These are phyloP conservation scores for Felis catus DNA, from an alignment of 2,113 vertebrate genomes.

Conservation along the genomic window DNA sequence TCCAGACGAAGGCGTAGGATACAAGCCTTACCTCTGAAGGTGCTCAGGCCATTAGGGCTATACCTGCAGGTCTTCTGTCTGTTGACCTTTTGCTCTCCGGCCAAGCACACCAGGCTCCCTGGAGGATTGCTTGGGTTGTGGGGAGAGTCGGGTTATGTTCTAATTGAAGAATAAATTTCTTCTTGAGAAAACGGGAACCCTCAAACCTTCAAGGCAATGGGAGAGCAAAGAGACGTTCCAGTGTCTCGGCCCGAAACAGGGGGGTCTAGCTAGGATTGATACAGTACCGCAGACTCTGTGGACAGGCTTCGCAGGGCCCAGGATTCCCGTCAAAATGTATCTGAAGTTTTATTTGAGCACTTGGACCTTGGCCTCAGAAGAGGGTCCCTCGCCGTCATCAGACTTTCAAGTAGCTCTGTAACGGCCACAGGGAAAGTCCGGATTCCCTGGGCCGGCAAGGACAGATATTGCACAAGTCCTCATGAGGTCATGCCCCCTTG, in stretches of 20 bases:
- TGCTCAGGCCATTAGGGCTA: neutral
- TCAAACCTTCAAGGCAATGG: neutral
- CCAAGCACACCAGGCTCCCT: neutral
- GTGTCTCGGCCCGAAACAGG: neutral
- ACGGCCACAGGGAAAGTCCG: neutral
- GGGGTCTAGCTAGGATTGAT: neutral
- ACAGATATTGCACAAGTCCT: accelerated
- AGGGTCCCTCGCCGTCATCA: neutral
- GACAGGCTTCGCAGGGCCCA: neutral
- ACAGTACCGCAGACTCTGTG: neutral
- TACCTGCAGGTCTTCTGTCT: neutral
- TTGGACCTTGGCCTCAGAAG: neutral
- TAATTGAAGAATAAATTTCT: constrained; percentile 59
- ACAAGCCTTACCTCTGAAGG: neutral
- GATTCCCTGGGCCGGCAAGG: neutral
- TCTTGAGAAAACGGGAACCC: constrained; percentile 14
- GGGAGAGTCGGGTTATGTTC: neutral
- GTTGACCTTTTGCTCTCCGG: neutral
- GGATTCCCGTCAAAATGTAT: neutral
- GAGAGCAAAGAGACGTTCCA: neutral
- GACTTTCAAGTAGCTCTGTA: neutral
- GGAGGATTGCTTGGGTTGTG: neutral
- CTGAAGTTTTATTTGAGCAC: neutral
- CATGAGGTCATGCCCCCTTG: neutral
- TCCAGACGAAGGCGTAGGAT: neutral